A percentile compares a stretch with the other conserved stretches of the same genome.
Conservation (phyloP, 2,888 invertebrate genomes). For the Limenitis arthemis region DNA sequence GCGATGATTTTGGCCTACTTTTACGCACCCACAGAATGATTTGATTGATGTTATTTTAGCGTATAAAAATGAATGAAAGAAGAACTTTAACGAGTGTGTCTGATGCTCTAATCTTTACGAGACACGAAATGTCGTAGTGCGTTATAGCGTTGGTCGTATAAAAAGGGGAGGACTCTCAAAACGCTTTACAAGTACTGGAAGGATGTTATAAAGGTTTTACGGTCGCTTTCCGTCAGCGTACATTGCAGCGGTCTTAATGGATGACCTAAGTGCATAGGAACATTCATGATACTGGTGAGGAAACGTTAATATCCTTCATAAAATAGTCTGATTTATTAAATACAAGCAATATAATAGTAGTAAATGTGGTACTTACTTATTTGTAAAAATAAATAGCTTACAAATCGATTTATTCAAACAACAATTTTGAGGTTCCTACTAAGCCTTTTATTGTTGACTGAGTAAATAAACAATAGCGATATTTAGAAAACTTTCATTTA, state of each 20-base stretch:
- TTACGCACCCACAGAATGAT: neutral
- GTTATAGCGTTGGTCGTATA: constrained; percentile 57
- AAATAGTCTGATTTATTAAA: constrained; percentile 21
- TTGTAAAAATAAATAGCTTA: constrained; percentile 19
- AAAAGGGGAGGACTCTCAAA: constrained; percentile 59
- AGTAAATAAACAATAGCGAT: constrained; percentile 29
- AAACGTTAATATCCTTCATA: constrained; percentile 24
- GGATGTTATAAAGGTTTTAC: constrained; percentile 72
- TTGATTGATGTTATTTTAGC: constrained; percentile 3
- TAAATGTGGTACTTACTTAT: constrained; percentile 1
- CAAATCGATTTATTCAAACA: too few species aligned
- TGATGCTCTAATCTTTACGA: constrained; percentile 23
- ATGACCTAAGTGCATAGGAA: constrained; percentile 69
- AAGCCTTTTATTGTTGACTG: constrained; percentile 19
- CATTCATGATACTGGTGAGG: constrained; percentile 61
- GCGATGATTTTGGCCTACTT: neutral
- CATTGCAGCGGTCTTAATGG: constrained; percentile 67
- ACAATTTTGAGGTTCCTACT: neutral
- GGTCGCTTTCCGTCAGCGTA: constrained; percentile 65
- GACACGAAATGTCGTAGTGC: constrained; percentile 33
- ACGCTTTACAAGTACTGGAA: constrained; percentile 70
- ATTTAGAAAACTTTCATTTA: constrained; percentile 3
- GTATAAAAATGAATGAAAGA: constrained; percentile 8
- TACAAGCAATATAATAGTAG: constrained; percentile 3
- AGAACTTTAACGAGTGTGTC: constrained; percentile 13